Percentiles rank a stretch among this genome's conserved stretches.
Evolutionary conservation across 2,888 invertebrate species (phyloP).

Genomic region (Horisme vitalbata): DNA sequence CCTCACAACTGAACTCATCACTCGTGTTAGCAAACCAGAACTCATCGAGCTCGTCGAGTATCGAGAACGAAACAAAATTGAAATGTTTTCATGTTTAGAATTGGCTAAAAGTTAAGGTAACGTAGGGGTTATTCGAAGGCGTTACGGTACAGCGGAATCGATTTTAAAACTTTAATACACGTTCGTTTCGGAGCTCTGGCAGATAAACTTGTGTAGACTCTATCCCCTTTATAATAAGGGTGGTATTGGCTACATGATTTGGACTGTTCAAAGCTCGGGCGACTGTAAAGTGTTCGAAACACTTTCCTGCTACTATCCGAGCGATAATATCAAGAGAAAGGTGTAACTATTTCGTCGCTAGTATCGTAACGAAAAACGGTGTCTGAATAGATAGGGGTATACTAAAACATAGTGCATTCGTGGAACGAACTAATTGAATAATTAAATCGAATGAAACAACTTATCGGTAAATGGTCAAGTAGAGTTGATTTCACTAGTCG

Average conservation of each 20-base stretch:
- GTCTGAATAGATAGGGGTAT: slow-evolving; percentile 71
- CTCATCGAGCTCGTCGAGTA: slow-evolving; percentile 53
- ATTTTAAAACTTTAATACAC: slow-evolving; percentile 36
- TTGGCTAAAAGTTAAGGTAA: slow-evolving; percentile 66
- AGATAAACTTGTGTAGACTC: slow-evolving; percentile 28
- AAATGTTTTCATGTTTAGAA: slow-evolving; percentile 63
- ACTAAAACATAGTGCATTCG: slow-evolving; percentile 78
- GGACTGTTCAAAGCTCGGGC: slow-evolving; percentile 34
- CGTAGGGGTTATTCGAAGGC: slow-evolving; percentile 60
- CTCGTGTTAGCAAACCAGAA: slow-evolving; percentile 51
- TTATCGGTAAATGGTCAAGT: slow-evolving; percentile 80
- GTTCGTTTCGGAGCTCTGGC: slow-evolving; percentile 6
- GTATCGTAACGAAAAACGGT: slow-evolving; percentile 56
- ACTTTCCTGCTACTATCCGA: slow-evolving; percentile 70
- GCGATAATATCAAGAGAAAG: slow-evolving; percentile 67
- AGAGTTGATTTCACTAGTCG: slow-evolving; percentile 84
- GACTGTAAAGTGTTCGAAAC: slow-evolving; percentile 42
- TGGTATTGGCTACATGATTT: slow-evolving; percentile 24
- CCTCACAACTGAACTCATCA: slow-evolving; percentile 48
- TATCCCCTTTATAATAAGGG: slow-evolving; percentile 19
- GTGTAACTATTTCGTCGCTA: slow-evolving; percentile 38
- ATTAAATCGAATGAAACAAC: slow-evolving; percentile 64
- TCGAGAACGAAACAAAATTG: slow-evolving; percentile 52
- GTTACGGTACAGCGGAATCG: slow-evolving; percentile 59
- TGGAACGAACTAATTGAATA: slow-evolving; percentile 74